These are phyloP conservation scores for Papilio elwesi DNA, from an alignment of 2,888 invertebrate genomes.

Conservation along the genomic window DNA sequence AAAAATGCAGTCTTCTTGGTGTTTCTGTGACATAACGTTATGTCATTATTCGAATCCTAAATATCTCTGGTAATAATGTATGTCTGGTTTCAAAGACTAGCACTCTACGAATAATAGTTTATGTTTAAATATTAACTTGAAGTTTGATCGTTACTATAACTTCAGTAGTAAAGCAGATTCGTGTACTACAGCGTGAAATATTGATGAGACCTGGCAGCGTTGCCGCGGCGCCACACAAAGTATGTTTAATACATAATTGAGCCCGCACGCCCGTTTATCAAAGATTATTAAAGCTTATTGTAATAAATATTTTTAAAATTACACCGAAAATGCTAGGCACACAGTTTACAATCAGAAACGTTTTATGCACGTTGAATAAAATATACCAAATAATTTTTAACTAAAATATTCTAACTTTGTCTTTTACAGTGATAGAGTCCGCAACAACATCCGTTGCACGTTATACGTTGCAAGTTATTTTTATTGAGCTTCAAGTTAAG, in stretches of 20 bases:
- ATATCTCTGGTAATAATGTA: no score
- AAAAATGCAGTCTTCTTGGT: no score
- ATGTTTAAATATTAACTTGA: background rate
- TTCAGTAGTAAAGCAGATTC: background rate
- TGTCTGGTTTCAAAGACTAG: no score
- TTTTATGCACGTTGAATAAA: no score
- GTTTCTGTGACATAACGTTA: no score
- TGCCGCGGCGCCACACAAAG: slow-evolving; percentile 36
- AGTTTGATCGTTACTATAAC: background rate
- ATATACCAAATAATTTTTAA: no score
- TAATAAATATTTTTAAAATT: background rate
- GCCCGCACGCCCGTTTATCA: background rate
- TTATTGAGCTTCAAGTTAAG: no score
- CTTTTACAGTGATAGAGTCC: no score
- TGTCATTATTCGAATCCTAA: no score
- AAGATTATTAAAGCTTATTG: background rate
- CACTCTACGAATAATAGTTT: background rate
- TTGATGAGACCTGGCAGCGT: slow-evolving; percentile 20
- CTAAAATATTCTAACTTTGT: no score
- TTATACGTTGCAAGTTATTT: no score
- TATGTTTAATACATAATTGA: slow-evolving; percentile 41
- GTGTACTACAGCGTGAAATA: slow-evolving; percentile 26
- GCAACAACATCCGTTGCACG: no score
- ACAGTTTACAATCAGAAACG: background rate
- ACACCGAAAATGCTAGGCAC: background rate